phyloP scores from a whole-genome alignment of 2,888 invertebrate species.

The Acanthacorydalis orientalis region DNA sequence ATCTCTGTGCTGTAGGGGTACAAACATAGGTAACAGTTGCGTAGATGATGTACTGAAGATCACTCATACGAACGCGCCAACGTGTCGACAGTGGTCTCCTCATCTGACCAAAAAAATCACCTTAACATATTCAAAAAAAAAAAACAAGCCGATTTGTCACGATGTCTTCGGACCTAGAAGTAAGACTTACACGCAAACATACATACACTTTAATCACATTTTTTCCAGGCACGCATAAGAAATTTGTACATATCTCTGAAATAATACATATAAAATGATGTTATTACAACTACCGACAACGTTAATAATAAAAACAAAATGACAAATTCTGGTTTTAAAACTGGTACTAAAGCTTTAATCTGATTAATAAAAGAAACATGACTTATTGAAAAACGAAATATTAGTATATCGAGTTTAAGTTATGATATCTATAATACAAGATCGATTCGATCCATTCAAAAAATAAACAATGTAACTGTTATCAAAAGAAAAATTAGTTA shows the following conservation, averaged over 20 bases:
- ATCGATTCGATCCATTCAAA: background rate
- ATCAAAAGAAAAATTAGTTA: too few species aligned
- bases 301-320: background rate
- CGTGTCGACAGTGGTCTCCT: background rate
- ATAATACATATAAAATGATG: background rate
- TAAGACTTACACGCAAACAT: conserved; percentile 1
- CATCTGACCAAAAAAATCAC: conserved; percentile 3
- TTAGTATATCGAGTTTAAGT: background rate
- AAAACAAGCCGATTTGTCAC: background rate
- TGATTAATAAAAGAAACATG: too few species aligned
- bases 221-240: background rate
- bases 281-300: background rate
- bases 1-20: too few species aligned
- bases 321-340: background rate
- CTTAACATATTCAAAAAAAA: background rate
- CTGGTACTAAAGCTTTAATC: background rate
- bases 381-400: background rate
- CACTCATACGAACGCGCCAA: background rate
- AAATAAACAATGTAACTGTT: background rate
- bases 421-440: background rate
- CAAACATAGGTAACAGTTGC: background rate
- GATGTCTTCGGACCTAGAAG: conserved; percentile 2
- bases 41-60: background rate
- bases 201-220: background rate
- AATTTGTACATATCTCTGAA: background rate